phyloP scores from a whole-genome alignment of 2,888 invertebrate genomes.

The Drepana falcataria region DNA sequence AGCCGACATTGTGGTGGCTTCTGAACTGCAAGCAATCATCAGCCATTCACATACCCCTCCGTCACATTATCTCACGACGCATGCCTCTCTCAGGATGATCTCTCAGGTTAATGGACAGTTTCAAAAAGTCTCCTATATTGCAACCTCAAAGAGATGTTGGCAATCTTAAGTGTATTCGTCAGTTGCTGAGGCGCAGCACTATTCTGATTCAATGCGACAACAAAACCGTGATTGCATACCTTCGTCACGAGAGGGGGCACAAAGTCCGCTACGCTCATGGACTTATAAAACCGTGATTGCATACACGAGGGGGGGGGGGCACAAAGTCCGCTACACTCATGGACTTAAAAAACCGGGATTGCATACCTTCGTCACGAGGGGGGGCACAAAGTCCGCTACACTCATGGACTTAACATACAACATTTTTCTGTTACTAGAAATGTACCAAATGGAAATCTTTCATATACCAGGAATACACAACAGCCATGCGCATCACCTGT shows the following conservation, averaged over 20 bases:
- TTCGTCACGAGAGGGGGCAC: slow-evolving; percentile 31
- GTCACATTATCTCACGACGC: slow-evolving; percentile 15
- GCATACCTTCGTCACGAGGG: slow-evolving; percentile 25
- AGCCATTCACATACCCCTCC: slow-evolving; percentile 10
- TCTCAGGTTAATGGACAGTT: slow-evolving; percentile 6
- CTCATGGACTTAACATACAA: slow-evolving; percentile 14
- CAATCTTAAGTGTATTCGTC: slow-evolving; percentile 3
- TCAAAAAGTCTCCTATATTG: too few species aligned
- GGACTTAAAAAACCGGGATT: slow-evolving; percentile 17
- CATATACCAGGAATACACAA: slow-evolving; percentile 23
- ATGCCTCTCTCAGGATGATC: slow-evolving; percentile 17
- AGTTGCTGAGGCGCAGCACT: slow-evolving; percentile 1
- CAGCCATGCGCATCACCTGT: slow-evolving; percentile 18
- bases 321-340: slow-evolving; percentile 18
- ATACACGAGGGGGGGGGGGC: slow-evolving; percentile 26
- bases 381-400: slow-evolving; percentile 22
- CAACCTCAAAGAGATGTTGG: too few species aligned
- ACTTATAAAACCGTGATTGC: slow-evolving; percentile 19
- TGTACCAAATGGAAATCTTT: slow-evolving; percentile 9
- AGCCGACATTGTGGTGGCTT: slow-evolving; percentile 18
- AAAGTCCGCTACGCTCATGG: slow-evolving; percentile 15
- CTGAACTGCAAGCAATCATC: slow-evolving; percentile 8
- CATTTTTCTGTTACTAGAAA: slow-evolving; percentile 12
- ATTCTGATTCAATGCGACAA: slow-evolving; percentile 25
- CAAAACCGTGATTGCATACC: slow-evolving; percentile 19